phyloP scores from a whole-genome alignment of 2,888 invertebrate species.

The Thymelicus sylvestris region DNA sequence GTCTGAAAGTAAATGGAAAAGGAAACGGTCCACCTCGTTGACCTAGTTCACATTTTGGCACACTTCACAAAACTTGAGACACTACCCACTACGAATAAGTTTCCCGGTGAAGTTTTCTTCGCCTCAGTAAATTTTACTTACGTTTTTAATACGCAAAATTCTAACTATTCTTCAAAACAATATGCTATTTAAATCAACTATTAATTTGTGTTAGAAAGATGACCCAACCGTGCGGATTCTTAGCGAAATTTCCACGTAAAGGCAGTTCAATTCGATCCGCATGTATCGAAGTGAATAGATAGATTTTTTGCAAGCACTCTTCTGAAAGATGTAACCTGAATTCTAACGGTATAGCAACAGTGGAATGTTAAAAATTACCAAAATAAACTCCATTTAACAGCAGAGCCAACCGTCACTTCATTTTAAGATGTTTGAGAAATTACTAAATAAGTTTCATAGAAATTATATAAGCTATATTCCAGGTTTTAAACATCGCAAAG shows the following conservation, averaged over 20 bases:
- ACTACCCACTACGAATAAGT: too few species aligned
- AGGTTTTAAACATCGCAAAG: neutral
- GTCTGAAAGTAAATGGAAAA: neutral
- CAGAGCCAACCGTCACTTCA: too few species aligned
- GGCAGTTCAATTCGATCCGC: constrained; percentile 36
- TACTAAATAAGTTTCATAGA: too few species aligned
- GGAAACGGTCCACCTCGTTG: neutral
- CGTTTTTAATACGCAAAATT: neutral
- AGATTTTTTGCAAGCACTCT: constrained; percentile 27
- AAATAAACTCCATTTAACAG: neutral
- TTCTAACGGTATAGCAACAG: constrained; percentile 25
- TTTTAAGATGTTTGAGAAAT: too few species aligned
- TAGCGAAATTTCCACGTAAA: constrained; percentile 12
- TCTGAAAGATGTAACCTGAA: constrained; percentile 19
- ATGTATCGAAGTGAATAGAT: constrained; percentile 33
- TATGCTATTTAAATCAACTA: neutral
- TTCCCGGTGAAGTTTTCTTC: too few species aligned
- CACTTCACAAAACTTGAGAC: neutral
- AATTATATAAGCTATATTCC: too few species aligned
- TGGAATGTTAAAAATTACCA: constrained; percentile 6
- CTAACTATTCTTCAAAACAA: too few species aligned
- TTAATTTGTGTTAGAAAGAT: neutral
- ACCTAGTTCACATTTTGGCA: neutral
- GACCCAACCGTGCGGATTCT: neutral
- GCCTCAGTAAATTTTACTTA: too few species aligned